A percentile compares a stretch with the other conserved stretches of the same genome.
These are phyloP conservation scores for Orius insidiosus DNA, from an alignment of 1,140 invertebrate species.

Conservation along the genomic window DNA sequence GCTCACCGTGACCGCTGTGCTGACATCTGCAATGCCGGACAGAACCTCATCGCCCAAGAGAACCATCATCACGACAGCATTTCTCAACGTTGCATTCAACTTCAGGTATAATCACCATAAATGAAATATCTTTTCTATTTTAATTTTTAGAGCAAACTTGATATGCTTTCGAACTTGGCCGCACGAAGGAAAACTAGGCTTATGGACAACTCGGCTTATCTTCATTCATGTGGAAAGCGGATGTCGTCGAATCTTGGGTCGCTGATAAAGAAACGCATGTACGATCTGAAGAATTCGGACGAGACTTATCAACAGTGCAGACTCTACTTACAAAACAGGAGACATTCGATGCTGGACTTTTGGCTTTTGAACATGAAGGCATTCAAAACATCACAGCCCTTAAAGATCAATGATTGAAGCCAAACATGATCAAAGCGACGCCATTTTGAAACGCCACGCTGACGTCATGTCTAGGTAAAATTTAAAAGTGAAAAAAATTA, in stretches of 20 bases:
- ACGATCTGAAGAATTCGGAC: conserved; percentile 80
- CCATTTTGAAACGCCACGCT: conserved; percentile 77
- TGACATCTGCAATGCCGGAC: conserved; percentile 74
- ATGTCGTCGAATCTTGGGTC: conserved; percentile 99
- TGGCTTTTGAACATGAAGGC: conserved; percentile 96
- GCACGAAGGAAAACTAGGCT: conserved; percentile 69
- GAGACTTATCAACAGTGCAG: conserved; percentile 89
- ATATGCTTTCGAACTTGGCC: conserved; percentile 70
- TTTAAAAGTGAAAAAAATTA: neutral
- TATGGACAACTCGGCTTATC: conserved; percentile 91
- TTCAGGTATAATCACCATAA: conserved; percentile 31
- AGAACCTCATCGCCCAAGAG: conserved; percentile 61
- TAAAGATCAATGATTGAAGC: conserved; percentile 81
- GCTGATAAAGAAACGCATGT: conserved; percentile 97
- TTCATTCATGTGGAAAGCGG: conserved; percentile 99
- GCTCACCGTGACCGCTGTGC: conserved; percentile 86
- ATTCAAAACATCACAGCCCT: conserved; percentile 93
- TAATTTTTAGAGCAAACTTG: conserved; percentile 51
- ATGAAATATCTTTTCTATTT: neutral
- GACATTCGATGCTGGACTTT: conserved; percentile 85
- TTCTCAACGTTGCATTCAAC: conserved; percentile 61
- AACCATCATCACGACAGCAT: conserved; percentile 91
- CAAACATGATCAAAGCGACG: conserved; percentile 79
- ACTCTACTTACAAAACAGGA: conserved; percentile 93
- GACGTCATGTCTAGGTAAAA: conserved; percentile 67